These are phyloP conservation scores for Hydrolagus colliei DNA, from an alignment of 2,797 vertebrate species.

Conservation along the genomic window DNA sequence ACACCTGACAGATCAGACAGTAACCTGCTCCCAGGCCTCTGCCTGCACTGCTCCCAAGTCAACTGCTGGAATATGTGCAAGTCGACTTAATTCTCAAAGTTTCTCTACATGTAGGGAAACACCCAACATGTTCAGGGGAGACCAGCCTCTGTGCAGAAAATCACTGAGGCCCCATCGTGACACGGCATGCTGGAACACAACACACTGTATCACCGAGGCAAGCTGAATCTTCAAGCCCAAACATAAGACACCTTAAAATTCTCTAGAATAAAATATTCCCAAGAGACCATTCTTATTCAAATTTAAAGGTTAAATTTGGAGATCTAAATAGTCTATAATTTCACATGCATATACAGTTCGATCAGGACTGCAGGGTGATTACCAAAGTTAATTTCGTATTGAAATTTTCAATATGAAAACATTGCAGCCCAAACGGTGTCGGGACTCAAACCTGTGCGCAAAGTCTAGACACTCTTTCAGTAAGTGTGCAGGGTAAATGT, in stretches of 20 bases:
- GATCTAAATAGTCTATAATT: background rate
- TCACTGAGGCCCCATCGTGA: too few species aligned
- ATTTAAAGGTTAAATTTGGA: background rate
- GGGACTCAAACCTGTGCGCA: constrained; percentile 42
- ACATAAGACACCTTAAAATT: background rate
- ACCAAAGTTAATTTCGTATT: constrained; percentile 33
- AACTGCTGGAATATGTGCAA: background rate
- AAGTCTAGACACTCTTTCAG: constrained; percentile 43
- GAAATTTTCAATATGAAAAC: constrained; percentile 31
- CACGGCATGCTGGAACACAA: background rate
- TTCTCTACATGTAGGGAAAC: background rate
- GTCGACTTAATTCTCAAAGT: background rate
- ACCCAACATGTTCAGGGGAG: background rate
- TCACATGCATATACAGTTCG: constrained; percentile 8
- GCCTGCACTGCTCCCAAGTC: background rate
- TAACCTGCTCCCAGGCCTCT: background rate
- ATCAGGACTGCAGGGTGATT: background rate
- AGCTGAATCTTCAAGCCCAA: background rate
- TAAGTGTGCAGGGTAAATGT: constrained; percentile 41
- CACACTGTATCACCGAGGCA: background rate
- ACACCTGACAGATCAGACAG: background rate
- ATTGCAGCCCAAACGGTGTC: constrained; percentile 31
- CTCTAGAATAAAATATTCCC: background rate
- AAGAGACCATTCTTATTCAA: background rate
- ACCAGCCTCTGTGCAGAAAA: background rate